Conservation (phyloP, 2,797 vertebrate species). For the Notolabrus celidotus region DNA sequence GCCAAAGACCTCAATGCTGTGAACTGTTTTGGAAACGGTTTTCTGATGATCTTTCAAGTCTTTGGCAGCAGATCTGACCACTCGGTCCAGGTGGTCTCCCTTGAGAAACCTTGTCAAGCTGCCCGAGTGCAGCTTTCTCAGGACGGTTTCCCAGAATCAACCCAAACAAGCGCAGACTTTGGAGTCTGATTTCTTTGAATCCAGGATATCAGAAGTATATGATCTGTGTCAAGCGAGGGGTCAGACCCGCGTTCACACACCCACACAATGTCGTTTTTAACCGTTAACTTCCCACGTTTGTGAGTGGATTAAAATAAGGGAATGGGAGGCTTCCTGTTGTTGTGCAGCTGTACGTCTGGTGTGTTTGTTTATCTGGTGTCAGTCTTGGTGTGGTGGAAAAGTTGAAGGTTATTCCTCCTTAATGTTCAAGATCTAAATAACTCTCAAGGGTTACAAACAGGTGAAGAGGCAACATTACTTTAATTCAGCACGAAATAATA, state of each 20-base stretch:
- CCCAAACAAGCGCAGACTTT: conserved; percentile 41
- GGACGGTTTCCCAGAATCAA: conserved; percentile 37
- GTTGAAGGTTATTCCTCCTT: background rate
- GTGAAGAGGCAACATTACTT: no score
- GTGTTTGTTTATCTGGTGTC: conserved; percentile 46
- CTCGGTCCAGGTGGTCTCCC: conserved; percentile 53
- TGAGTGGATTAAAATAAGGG: conserved; percentile 53
- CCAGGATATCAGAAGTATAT: conserved; percentile 44
- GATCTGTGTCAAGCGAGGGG: conserved; percentile 44
- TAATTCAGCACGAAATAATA: background rate
- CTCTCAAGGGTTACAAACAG: background rate
- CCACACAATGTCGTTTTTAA: conserved; percentile 67
- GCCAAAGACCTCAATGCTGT: conserved; percentile 39
- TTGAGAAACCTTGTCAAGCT: conserved; percentile 41
- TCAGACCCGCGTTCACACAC: conserved; percentile 39
- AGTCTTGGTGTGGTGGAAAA: conserved; percentile 41
- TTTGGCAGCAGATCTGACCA: conserved; percentile 49
- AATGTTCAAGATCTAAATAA: background rate
- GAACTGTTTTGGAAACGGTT: conserved; percentile 28
- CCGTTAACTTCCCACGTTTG: conserved; percentile 48
- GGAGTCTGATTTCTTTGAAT: conserved; percentile 48
- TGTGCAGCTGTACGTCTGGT: conserved; percentile 52
- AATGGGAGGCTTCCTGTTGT: conserved; percentile 75
- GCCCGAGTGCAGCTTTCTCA: conserved; percentile 20
- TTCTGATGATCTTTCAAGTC: background rate